Base-by-base conservation (phyloP, 2,113 vertebrate genomes). In the Anarrhichthys ocellatus region DNA sequence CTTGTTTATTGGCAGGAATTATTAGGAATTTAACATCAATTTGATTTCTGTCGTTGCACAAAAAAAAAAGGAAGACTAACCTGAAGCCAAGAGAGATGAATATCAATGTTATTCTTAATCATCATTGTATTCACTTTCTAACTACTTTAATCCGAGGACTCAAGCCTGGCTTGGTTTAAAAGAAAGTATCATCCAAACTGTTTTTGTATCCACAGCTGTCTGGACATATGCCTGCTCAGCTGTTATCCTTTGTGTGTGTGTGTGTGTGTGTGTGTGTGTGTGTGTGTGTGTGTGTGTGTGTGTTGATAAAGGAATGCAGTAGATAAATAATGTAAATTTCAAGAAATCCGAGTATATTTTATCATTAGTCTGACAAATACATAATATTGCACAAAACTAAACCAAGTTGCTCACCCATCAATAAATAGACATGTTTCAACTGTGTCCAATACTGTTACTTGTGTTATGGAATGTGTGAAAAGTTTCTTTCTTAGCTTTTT, bases 221-320 rank as follows among this genome's bases (percentile, higher is more conserved):
- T 84, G 82, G 82, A 86, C 87, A 87, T 83, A 82, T 89, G 91
- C 86, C 84, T 86, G 73, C 61, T 87, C 80, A 87, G 89, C 83
- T 89, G 84, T 69, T 85, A 38, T 50, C 70, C 61, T 65, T 44
- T 67, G 29, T 22, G 29, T 48, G 69, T 62, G 62, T 75, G 48
- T 40, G 44, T 62, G 20, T 24, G 36, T 66, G 13, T 52, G 52
- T 65, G 13, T 32, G 76, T 50, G 34, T 24, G 29, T 66, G 34
- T 34, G 34, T 34, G 34, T 34, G 34, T 34, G 34, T 34, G 34
- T 34, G 34, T 34, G 34, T 34, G 5, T 34, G 34, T 34, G 34
- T 29, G 29, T 24, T 40, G 10, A 54, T 10, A 6, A 79, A 69
- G 38, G 20, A 46, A 58, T 68, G 20, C 1, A 32, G 2, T 18